Evolutionary conservation across 1,140 invertebrate species (phyloP), one percentile per base, ranked within the genome.

Genomic region (Danaus melanippus): DNA sequence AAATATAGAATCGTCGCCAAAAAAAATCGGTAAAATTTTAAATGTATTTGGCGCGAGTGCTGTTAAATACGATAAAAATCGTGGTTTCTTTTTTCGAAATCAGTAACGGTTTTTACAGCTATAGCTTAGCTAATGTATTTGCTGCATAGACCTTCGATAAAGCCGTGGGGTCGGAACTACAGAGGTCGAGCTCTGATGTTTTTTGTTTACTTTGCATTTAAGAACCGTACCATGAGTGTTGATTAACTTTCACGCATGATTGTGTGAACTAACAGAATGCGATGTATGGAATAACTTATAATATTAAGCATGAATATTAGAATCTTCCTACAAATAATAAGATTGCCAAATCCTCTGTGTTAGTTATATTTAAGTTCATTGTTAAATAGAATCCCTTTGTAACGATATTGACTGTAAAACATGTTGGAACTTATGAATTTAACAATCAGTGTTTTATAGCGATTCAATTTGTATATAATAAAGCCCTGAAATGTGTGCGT

Each of bases 1-100:
- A 72, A 79, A 75, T 74, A 59, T 83, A 83, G 71, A 81, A 74
- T 75, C 67, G 59, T 63, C 76, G 75, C 69, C 74, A 78, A 74
- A 69, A 74, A 56, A 32, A 62, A 76, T 74, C 79, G 82, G 86
- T 87, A 86, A 87, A 76, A 68, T 43, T 64, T 58, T 44, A 64
- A 55, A 71, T 71, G 66, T 67, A 53, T 69, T 76, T 76, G 69
- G 67, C 68, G 69, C 71, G 72, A 76, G 69, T 76, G 71, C 52
- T 71, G 45, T 60, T 55, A 40, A 66, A 51, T 66, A 71, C 66
- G 60, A 60, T 42, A 32, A 65, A 48, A 66, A 60, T 62, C 58
- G 64, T 69, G 69, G 56, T 69, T 61, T 63, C n/a, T 71, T 32
- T 67, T 73, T 69, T 59, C 58, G 62, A 63, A 48, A 55, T 42